phyloP scores from a whole-genome alignment of 1,140 invertebrate genomes.

The Zaprionus tsacasi region DNA sequence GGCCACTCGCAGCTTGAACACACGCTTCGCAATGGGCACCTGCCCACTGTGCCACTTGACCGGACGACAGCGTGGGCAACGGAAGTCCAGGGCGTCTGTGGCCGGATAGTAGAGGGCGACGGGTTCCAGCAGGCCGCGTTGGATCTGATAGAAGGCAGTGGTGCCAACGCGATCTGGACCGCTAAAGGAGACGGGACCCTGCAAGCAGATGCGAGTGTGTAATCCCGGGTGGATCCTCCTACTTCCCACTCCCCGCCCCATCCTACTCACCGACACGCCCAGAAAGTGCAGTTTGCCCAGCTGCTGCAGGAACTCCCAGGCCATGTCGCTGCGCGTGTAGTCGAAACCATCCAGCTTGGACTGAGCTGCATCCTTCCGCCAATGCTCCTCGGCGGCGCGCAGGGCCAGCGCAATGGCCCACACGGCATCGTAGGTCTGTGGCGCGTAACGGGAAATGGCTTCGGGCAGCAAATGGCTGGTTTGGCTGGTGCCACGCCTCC shows the following conservation, averaged over 20 bases:
- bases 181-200: conserved; percentile 94
- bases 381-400: conserved; percentile 76
- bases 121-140: conserved; percentile 88
- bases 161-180: conserved; percentile 93
- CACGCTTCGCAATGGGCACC: conserved; percentile 90
- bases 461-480: conserved; percentile 54
- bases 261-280: conserved; percentile 91
- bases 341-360: conserved; percentile 88
- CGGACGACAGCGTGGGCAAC: conserved; percentile 88
- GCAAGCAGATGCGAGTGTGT: background rate
- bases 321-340: conserved; percentile 89
- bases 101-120: conserved; percentile 92
- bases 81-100: conserved; percentile 87
- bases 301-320: conserved; percentile 88
- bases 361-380: conserved; percentile 65
- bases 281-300: conserved; percentile 90
- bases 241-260: too few relatives aligned
- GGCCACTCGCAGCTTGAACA: conserved; percentile 89
- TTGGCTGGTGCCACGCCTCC: conserved; percentile 35
- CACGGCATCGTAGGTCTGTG: conserved; percentile 94
- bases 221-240: background rate
- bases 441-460: conserved; percentile 88
- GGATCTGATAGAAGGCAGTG: conserved; percentile 93
- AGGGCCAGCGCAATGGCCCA: conserved; percentile 92
- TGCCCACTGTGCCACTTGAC: conserved; percentile 91